phyloP scores from a whole-genome alignment of 2,888 invertebrate species.

The Silvanus unidentatus region DNA sequence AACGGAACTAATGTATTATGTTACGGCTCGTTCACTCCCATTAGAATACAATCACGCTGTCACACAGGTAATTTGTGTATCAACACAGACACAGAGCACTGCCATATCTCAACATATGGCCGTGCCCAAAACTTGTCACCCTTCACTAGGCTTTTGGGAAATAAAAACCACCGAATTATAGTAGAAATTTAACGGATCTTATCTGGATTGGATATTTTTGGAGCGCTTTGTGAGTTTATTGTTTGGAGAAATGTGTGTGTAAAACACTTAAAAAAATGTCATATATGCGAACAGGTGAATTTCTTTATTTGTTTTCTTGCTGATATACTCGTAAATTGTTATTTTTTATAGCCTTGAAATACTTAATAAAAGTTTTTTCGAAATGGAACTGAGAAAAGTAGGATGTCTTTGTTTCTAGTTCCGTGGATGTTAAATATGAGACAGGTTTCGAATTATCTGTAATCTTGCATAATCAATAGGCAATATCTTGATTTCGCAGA shows the following conservation, averaged over 20 bases:
- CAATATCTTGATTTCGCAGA: constrained; percentile 25
- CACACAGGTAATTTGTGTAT: constrained; percentile 34
- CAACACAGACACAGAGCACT: constrained; percentile 3
- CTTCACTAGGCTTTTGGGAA: constrained; percentile 1
- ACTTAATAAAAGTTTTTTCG: background rate
- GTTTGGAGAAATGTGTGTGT: too few species aligned
- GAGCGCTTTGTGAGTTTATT: too few species aligned
- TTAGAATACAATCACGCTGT: constrained; percentile 41
- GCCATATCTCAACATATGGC: constrained; percentile 4
- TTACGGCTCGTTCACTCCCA: constrained; percentile 34
- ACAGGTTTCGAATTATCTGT: constrained; percentile 14
- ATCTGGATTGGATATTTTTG: too few species aligned
- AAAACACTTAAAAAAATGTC: too few species aligned
- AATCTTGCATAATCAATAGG: constrained; percentile 21
- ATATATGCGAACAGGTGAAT: too few species aligned
- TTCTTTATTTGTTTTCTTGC: too few species aligned
- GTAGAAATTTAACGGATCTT: too few species aligned
- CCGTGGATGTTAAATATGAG: constrained; percentile 14
- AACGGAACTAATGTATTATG: constrained; percentile 41
- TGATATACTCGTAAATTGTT: background rate
- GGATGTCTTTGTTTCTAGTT: constrained; percentile 16
- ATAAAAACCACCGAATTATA: too few species aligned
- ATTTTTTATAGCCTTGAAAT: background rate
- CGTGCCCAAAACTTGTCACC: constrained; percentile 4
- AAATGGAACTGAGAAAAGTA: constrained; percentile 1